phyloP scores from a whole-genome alignment of 2,113 vertebrate species.

The Salminus brasiliensis region DNA sequence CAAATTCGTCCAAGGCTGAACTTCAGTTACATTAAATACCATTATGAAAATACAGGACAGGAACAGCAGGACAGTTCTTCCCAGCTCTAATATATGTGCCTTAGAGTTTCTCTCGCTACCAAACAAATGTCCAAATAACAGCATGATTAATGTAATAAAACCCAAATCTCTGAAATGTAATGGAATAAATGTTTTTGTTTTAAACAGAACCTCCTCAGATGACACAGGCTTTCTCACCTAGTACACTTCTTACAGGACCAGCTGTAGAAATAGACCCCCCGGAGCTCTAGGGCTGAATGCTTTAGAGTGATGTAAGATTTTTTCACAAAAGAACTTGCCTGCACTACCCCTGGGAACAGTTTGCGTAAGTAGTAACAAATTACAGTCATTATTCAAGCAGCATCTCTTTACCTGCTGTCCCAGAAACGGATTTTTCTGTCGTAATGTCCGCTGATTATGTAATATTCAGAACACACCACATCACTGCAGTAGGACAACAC shows the following conservation, averaged over 20 bases:
- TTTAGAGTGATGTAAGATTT: neutral
- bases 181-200: neutral
- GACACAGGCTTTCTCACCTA: neutral
- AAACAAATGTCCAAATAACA: neutral
- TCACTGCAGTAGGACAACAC: conserved; percentile 85
- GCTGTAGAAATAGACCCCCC: neutral
- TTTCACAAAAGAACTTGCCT: neutral
- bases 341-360: neutral
- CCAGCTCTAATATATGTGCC: neutral
- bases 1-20: neutral
- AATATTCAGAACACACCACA: conserved; percentile 81
- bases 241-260: neutral
- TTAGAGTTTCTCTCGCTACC: neutral
- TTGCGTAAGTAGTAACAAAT: neutral
- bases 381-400: neutral
- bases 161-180: neutral
- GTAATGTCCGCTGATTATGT: conserved; percentile 85
- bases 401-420: conserved; percentile 81
- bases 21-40: neutral
- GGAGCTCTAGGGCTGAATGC: neutral
- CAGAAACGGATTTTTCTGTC: conserved; percentile 87
- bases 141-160: neutral
- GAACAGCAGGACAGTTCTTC: neutral
- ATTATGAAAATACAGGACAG: neutral
- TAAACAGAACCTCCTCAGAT: neutral